Conservation (phyloP, 1,140 invertebrate genomes). For the Patella vulgata region DNA sequence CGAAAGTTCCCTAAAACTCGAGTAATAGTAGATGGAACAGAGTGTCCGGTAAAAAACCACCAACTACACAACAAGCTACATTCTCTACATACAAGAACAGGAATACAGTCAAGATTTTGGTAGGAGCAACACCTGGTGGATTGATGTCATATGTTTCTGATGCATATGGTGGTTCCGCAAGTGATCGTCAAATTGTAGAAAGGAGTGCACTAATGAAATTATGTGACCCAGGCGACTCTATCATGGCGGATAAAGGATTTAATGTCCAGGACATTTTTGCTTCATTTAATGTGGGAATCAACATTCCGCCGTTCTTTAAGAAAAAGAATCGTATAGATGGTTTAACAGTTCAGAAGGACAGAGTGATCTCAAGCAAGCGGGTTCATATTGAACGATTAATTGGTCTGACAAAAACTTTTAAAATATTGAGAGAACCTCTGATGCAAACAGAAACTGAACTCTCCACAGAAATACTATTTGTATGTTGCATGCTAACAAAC, state of each 20-base stretch:
- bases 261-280: too few species aligned
- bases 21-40: too few species aligned
- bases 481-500: slow-evolving; percentile 30
- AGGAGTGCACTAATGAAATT: slow-evolving; percentile 6
- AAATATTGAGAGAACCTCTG: slow-evolving; percentile 24
- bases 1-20: too few species aligned
- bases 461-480: slow-evolving; percentile 9
- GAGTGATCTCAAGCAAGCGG: slow-evolving; percentile 23
- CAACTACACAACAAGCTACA: too few species aligned
- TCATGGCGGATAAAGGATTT: slow-evolving; percentile 35
- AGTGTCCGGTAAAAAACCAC: too few species aligned
- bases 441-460: slow-evolving; percentile 19
- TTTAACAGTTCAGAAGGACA: slow-evolving; percentile 13
- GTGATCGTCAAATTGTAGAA: slow-evolving; percentile 34
- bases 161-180: slow-evolving; percentile 32
- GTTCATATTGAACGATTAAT: slow-evolving; percentile 30
- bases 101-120: slow-evolving; percentile 36
- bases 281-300: slow-evolving; percentile 29
- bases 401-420: slow-evolving; percentile 31
- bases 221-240: slow-evolving; percentile 29
- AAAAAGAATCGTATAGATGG: slow-evolving; percentile 29
- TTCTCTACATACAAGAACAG: too few species aligned
- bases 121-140: slow-evolving; percentile 40
- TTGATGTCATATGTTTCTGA: too few species aligned
- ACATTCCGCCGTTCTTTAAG: slow-evolving; percentile 38